These are phyloP conservation scores for Leptonema lineaticorne DNA, from an alignment of 1,140 invertebrate genomes.

Conservation along the genomic window DNA sequence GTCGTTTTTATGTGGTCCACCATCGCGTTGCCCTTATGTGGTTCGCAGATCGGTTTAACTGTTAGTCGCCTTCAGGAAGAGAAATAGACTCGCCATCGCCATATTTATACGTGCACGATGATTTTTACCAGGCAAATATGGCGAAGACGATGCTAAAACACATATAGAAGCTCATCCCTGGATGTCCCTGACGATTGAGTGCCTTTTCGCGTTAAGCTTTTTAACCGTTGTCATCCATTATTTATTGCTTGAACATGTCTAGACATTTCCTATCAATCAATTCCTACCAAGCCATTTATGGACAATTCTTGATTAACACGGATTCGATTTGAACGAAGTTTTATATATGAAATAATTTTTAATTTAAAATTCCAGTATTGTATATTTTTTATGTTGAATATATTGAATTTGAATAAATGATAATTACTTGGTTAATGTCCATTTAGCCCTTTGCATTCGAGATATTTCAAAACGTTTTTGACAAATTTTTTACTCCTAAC, in stretches of 20 bases:
- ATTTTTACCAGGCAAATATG: not conserved
- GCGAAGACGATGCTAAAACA: not conserved
- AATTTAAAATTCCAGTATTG: too few relatives aligned
- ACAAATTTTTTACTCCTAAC: too few relatives aligned
- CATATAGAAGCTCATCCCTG: not conserved
- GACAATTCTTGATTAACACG: not conserved
- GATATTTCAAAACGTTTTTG: too few relatives aligned
- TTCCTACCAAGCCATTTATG: not conserved
- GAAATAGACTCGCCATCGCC: not conserved
- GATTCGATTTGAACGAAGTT: not conserved
- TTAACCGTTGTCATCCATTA: not conserved
- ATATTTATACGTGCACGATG: not conserved
- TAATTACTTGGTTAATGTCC: too few relatives aligned
- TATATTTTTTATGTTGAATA: too few relatives aligned
- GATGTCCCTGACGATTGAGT: not conserved
- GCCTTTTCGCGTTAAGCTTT: not conserved
- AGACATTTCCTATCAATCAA: not conserved
- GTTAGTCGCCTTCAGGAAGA: slow-evolving; percentile 9
- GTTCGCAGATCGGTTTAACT: not conserved
- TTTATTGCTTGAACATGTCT: not conserved
- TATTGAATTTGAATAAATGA: too few relatives aligned
- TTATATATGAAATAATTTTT: too few relatives aligned
- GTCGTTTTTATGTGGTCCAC: too few relatives aligned
- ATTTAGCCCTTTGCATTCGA: too few relatives aligned
- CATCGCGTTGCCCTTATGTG: not conserved